Conservation (phyloP, 2,113 vertebrate genomes). For the Lipophrys pholis region DNA sequence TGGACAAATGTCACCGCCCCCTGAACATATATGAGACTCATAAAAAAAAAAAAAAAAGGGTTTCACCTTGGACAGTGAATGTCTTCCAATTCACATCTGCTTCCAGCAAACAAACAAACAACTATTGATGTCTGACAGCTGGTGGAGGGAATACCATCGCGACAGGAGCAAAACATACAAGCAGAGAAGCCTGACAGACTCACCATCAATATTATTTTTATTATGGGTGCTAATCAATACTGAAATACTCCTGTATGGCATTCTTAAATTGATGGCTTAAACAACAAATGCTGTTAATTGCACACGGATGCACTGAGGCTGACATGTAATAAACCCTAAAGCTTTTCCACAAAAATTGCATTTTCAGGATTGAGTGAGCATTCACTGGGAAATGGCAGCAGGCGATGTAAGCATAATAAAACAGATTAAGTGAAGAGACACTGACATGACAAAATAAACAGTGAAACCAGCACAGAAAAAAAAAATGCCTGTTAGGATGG, state of each 20-base stretch:
- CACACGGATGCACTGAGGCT: background rate
- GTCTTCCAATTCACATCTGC: slow-evolving; percentile 9
- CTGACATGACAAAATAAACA: slow-evolving; percentile 34
- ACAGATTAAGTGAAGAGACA: slow-evolving; percentile 24
- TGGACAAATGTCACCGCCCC: slow-evolving; percentile 7
- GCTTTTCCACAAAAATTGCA: background rate
- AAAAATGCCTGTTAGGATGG: slow-evolving; percentile 6
- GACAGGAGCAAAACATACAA: background rate
- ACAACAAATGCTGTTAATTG: slow-evolving; percentile 8
- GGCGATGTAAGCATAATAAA: background rate
- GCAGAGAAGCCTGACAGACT: background rate
- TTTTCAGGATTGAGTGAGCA: background rate
- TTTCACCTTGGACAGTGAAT: slow-evolving; percentile 36
- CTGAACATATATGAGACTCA: slow-evolving; percentile 5
- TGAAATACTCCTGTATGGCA: background rate
- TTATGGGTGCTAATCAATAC: slow-evolving; percentile 32
- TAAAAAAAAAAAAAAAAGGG: slow-evolving; percentile 43
- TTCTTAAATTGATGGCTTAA: slow-evolving; percentile 16
- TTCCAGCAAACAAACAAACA: slow-evolving; percentile 1
- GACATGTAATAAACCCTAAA: slow-evolving; percentile 7
- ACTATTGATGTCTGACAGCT: slow-evolving; percentile 8
- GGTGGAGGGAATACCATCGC: slow-evolving; percentile 28
- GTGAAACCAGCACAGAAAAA: slow-evolving; percentile 32
- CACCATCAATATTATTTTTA: background rate
- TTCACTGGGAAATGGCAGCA: background rate